phyloP scores from a whole-genome alignment of 2,797 vertebrate species.

The Takifugu rubripes region DNA sequence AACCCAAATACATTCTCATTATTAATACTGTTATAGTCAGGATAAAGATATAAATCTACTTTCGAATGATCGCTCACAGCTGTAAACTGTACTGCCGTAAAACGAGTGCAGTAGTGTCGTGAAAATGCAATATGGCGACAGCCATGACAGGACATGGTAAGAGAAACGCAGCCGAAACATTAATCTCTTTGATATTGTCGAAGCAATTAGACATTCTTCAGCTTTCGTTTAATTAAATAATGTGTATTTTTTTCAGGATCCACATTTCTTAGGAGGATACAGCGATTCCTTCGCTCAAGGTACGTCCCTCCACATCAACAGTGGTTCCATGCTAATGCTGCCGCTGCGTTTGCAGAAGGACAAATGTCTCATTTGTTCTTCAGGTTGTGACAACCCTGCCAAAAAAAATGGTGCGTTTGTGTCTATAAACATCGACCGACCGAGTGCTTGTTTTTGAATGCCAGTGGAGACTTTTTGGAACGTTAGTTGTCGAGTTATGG shows the following conservation, averaged over 20 bases:
- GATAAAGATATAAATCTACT: not conserved
- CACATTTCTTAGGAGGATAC: conserved; percentile 47
- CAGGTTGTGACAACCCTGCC: too few species aligned
- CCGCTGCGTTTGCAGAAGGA: conserved; percentile 15
- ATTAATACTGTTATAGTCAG: not conserved
- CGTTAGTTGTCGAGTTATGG: too few species aligned
- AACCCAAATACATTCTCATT: not conserved
- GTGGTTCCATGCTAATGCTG: not conserved
- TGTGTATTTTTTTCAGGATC: conserved; percentile 44
- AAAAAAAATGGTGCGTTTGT: too few species aligned
- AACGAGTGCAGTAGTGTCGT: conserved; percentile 18
- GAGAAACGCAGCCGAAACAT: not conserved
- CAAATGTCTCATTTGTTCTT: conserved; percentile 5
- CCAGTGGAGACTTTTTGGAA: too few species aligned
- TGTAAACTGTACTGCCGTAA: conserved; percentile 46
- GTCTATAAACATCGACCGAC: too few species aligned
- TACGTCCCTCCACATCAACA: conserved; percentile 37
- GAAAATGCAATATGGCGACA: conserved; percentile 69
- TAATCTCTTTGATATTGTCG: fast-evolving
- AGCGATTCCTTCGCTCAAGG: conserved; percentile 54
- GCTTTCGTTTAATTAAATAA: fast-evolving
- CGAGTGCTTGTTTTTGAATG: too few species aligned
- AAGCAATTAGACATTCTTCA: fast-evolving
- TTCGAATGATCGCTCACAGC: not conserved
- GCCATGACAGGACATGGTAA: conserved; percentile 66